These are phyloP conservation scores for Allacma fusca DNA, from an alignment of 2,888 invertebrate species.

Conservation along the genomic window DNA sequence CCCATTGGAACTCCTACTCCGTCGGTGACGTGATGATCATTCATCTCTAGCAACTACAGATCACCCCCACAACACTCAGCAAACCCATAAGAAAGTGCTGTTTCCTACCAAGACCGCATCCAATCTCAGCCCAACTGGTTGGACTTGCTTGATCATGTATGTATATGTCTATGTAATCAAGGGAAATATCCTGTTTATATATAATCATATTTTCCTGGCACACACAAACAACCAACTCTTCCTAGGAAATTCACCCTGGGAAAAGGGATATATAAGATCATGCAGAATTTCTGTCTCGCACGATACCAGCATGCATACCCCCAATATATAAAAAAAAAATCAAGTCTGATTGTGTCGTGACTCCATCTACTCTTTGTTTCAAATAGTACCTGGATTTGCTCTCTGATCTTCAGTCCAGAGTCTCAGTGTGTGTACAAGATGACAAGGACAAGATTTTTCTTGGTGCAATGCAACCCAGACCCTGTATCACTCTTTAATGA, in stretches of 20 bases:
- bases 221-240: not conserved
- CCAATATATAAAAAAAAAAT: too few species aligned
- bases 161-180: not conserved
- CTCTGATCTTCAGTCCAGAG: too few species aligned
- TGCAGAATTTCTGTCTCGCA: too few species aligned
- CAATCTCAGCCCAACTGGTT: slow-evolving; percentile 43
- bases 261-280: too few species aligned
- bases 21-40: slow-evolving; percentile 41
- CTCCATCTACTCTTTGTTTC: slow-evolving; percentile 9
- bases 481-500: too few species aligned
- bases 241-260: not conserved
- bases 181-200: slow-evolving; percentile 27
- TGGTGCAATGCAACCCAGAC: too few species aligned
- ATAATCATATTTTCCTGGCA: slow-evolving; percentile 33
- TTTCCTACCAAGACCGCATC: slow-evolving; percentile 45
- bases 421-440: too few species aligned
- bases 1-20: slow-evolving; percentile 49
- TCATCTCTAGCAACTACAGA: slow-evolving; percentile 38
- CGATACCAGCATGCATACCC: too few species aligned
- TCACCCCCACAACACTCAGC: slow-evolving; percentile 42
- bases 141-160: slow-evolving; percentile 13
- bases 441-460: too few species aligned
- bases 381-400: too few species aligned
- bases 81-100: slow-evolving; percentile 40
- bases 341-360: not conserved